Percentiles rank a stretch among this genome's conserved stretches.
phyloP scores from a whole-genome alignment of 2,888 invertebrate species.

The Alitta virens region DNA sequence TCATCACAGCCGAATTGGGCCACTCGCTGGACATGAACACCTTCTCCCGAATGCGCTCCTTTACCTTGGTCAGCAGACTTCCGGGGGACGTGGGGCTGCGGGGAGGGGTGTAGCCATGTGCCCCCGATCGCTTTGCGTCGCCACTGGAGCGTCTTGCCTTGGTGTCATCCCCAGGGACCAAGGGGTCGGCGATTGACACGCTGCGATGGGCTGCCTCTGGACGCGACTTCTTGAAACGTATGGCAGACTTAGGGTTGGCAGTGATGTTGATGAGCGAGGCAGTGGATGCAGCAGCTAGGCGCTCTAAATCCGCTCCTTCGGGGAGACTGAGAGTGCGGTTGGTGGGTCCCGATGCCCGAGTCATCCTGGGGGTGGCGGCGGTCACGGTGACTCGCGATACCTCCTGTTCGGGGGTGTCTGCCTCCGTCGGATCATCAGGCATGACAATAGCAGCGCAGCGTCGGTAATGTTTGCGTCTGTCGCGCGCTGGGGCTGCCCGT shows the following conservation, averaged over 20 bases:
- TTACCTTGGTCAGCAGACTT: constrained; percentile 26
- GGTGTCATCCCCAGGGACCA: neutral
- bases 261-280: neutral
- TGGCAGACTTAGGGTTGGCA: neutral
- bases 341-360: too few species aligned
- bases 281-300: neutral
- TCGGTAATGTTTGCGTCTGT: neutral
- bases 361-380: too few species aligned
- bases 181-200: neutral
- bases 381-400: neutral
- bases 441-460: neutral
- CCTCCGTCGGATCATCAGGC: neutral
- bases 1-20: constrained; percentile 29
- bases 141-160: neutral
- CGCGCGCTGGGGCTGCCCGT: neutral
- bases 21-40: constrained; percentile 32
- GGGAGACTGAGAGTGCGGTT: too few species aligned
- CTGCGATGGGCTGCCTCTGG: neutral
- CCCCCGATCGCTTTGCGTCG: neutral
- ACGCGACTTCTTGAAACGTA: neutral
- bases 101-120: neutral
- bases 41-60: constrained; percentile 31
- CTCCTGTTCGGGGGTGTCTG: neutral
- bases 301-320: neutral
- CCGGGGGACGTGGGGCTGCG: constrained; percentile 12